These are phyloP conservation scores for Oceanodroma tethys DNA, from an alignment of 2,113 vertebrate genomes.

Conservation along the genomic window DNA sequence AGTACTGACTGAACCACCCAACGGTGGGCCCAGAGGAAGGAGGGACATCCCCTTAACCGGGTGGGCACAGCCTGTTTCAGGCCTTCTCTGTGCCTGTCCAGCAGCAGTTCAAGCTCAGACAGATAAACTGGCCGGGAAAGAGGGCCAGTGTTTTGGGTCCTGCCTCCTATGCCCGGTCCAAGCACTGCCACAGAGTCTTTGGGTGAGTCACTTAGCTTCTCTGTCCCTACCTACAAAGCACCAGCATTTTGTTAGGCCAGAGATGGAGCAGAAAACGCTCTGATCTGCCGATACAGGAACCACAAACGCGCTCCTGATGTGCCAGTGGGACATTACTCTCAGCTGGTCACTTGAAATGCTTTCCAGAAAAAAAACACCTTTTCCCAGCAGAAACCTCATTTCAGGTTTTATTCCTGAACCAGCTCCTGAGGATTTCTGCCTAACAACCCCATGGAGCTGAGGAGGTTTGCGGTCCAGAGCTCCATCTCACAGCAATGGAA, in stretches of 20 bases:
- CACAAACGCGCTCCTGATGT: neutral
- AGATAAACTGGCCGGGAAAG: neutral
- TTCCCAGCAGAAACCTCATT: neutral
- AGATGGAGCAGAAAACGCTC: neutral
- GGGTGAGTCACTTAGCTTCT: neutral
- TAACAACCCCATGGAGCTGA: neutral
- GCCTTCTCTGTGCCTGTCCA: neutral
- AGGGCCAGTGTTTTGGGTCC: neutral
- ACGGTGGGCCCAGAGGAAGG: neutral
- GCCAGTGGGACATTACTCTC: neutral
- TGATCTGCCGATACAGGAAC: neutral
- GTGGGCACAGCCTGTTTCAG: neutral
- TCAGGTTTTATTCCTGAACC: neutral
- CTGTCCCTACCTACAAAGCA: neutral
- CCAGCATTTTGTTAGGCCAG: neutral
- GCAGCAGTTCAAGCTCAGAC: neutral
- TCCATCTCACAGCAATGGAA: neutral
- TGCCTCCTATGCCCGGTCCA: neutral
- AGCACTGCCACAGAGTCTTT: neutral
- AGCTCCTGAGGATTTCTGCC: neutral
- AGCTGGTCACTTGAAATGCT: neutral
- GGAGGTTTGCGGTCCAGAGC: neutral
- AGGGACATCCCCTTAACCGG: neutral
- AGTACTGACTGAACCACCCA: neutral
- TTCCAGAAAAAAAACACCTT: neutral